Percentiles rank a stretch among this genome's conserved stretches.
Conservation (phyloP, 1,140 invertebrate genomes). For the Lepidurus couesii region DNA sequence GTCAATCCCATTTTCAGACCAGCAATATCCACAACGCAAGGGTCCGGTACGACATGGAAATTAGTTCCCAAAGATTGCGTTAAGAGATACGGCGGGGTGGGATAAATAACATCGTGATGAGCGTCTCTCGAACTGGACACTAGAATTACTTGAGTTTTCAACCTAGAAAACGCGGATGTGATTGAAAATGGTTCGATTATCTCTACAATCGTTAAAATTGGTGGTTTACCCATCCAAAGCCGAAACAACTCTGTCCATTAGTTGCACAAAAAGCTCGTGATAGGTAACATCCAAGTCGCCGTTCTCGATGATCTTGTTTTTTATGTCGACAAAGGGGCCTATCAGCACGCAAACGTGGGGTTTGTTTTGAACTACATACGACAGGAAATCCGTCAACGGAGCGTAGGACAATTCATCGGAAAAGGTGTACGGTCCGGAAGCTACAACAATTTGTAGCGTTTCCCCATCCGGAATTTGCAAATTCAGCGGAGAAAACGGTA, state of each 20-base stretch:
- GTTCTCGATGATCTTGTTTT: constrained; percentile 51
- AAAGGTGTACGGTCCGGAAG: constrained; percentile 74
- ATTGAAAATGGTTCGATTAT: constrained; percentile 29
- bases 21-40: constrained; percentile 66
- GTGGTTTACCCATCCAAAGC: not conserved
- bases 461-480: constrained; percentile 16
- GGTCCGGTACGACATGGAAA: constrained; percentile 59
- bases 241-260: constrained; percentile 56
- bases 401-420: constrained; percentile 69
- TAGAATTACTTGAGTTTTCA: constrained; percentile 61
- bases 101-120: constrained; percentile 70
- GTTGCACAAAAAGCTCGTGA: constrained; percentile 62
- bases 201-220: not conserved
- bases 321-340: constrained; percentile 74
- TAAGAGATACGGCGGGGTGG: constrained; percentile 62
- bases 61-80: constrained; percentile 24
- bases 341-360: constrained; percentile 74
- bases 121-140: constrained; percentile 69
- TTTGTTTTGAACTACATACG: constrained; percentile 58
- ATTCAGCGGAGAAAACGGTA: not conserved
- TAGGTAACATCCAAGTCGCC: constrained; percentile 55
- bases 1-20: constrained; percentile 71
- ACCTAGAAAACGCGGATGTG: constrained; percentile 49
- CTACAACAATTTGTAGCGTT: constrained; percentile 63
- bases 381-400: constrained; percentile 69